Percentiles rank a stretch among this genome's conserved stretches.
Evolutionary conservation across 2,113 vertebrate species (phyloP).

Genomic region (Varanus komodoensis): DNA sequence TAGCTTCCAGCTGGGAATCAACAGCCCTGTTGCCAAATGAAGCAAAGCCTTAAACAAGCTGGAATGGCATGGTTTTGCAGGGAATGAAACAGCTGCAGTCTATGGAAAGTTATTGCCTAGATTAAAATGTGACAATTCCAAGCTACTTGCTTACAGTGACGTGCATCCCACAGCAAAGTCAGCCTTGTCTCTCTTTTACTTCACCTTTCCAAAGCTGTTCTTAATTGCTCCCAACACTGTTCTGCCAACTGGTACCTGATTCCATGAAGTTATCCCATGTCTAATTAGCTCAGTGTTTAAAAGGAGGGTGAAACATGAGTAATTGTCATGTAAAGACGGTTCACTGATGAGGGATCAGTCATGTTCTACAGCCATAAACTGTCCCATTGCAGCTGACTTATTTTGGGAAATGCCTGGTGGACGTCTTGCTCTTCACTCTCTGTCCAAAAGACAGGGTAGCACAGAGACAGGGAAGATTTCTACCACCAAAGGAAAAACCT

Average conservation of each 20-base stretch:
- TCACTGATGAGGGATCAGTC: conserved; percentile 13
- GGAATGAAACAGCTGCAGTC: conserved; percentile 17
- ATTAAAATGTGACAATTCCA: conserved; percentile 1
- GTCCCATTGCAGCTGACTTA: background rate
- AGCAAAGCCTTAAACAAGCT: background rate
- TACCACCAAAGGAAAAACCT: no score
- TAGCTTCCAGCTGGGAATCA: conserved; percentile 8
- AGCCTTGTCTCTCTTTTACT: conserved; percentile 6
- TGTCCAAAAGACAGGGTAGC: no score
- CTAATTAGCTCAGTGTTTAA: background rate
- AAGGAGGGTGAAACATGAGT: background rate
- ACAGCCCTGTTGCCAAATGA: background rate
- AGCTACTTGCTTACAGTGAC: conserved; percentile 10
- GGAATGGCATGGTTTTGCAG: background rate
- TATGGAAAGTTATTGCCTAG: background rate
- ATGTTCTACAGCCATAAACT: background rate
- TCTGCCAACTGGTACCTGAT: background rate
- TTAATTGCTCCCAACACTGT: conserved; percentile 45
- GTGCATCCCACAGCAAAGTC: background rate
- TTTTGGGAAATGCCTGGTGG: background rate
- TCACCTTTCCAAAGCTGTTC: conserved; percentile 46
- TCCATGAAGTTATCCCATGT: background rate
- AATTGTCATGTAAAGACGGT: background rate
- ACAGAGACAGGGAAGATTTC: no score
- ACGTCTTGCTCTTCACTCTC: no score